Evolutionary conservation across 1,140 invertebrate species (phyloP), one percentile per base, ranked within the genome.

Genomic region (Charaxes varanes): DNA sequence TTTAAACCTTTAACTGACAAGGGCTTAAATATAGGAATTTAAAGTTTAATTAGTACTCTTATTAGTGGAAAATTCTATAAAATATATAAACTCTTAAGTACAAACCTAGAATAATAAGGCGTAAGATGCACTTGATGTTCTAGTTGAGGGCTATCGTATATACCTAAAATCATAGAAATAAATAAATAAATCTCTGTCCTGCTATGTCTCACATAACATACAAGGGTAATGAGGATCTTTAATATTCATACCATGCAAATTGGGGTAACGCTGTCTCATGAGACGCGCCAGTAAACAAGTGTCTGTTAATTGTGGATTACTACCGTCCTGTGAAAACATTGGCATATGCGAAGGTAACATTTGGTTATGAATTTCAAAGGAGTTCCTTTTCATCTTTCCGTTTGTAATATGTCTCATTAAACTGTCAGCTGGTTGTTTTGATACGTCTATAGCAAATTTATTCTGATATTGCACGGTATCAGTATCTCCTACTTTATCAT

Each of bases 261-360:
- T 36, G 7, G 58, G 60, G 21, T 57, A 54, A 24, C 45, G 58
- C 35, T 59, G 48, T 48, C 65, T 71, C 28, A 77, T 50, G 6
- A 77, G 31, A 31, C 60, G 57, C 14, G 56, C 57, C 31, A 77
- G 37, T 18, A 70, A 42, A 42, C 68, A 70, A 4, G 53, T 53
- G 14, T 62, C 56, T 18, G 54, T 38, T 21, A 60, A 32, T 38
- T 50, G 49, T 42, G 33, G 23, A 35, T 17, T 41, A 18, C 13
- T 11, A 12, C 24, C 18, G 7, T 48, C 32, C 34, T 30, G 27
- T 23, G 32, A 21, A 26, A 45, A 23, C 5, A 17, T 11, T 5
- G 22, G 17, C 6, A 19, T 18, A 32, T 48, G 32, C 13, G 37
- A 31, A 26, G 11, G 34, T 7, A 5, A 15, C n/a, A 41, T 27